Base-by-base conservation (phyloP, 2,113 vertebrate species). In the Hyla sarda region DNA sequence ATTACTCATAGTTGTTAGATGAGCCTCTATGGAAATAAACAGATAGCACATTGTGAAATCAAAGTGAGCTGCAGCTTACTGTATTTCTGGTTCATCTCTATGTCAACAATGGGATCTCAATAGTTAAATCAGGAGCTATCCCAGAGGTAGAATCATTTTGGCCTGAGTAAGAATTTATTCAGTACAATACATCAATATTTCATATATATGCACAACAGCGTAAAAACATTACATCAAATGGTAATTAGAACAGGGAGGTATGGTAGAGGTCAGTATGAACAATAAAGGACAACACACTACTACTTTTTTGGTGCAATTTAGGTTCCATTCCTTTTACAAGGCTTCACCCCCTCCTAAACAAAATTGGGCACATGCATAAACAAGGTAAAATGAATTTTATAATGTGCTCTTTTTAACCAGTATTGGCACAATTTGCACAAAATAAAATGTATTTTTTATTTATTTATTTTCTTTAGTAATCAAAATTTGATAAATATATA, bases 201-300 rank as follows among this genome's bases (percentile, higher is more conserved):
- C 72, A 47, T 74, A 48, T 74, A 47, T 48, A 71, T 71, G 67
- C 67, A 71, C 32, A 71, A 34, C 67, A 74, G 72, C n/a, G 41
- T 74, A 74, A n/a, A 71, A 48, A 74, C 69, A 74, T 74, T 25
- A 47, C 41, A 74, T 25, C 72, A 47, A 47, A 48, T 74, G 72
- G 72, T 74, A 25, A 74, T 48, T 74, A 47, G 72, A 47, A 74
- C 37, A 48, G 72, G 72, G 72, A 74, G 72, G 41, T 47, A 74
- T 7, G 23, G n/a, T n/a, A 41, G 72, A 74, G 72, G 72, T 74
- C 30, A 48, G 23, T 11, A 16, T 23, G 23, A 25, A 74, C 23
- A 1, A 23, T 74, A 48, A 74, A 48, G 32, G 41, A 45, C 72
- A n/a, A 48, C 41, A 25, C 0, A 37, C 10, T 45, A 23, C 17